A percentile compares a stretch with the other conserved stretches of the same genome.
These are phyloP conservation scores for Oligia strigilis DNA, from an alignment of 2,888 invertebrate species.

Conservation along the genomic window DNA sequence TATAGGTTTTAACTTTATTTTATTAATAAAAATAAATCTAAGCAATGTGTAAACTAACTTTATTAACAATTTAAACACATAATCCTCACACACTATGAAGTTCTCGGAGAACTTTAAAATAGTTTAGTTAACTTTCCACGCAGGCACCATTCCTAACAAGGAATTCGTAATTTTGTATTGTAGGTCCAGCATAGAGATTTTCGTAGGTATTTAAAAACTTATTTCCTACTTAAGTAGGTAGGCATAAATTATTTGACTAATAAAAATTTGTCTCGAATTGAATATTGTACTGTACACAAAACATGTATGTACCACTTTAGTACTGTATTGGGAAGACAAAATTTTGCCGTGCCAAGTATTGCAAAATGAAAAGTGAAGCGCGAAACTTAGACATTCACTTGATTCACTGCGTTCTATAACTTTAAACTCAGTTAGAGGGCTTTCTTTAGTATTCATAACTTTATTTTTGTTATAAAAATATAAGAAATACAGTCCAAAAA, in stretches of 20 bases:
- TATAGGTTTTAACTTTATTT: background rate
- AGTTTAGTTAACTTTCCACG: background rate
- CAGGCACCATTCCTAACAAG: background rate
- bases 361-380: slow-evolving; percentile 31
- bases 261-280: background rate
- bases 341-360: slow-evolving; percentile 18
- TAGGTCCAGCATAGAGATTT: background rate
- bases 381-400: slow-evolving; percentile 15
- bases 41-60: background rate
- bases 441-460: background rate
- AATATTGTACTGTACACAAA: background rate
- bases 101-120: background rate
- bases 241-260: background rate
- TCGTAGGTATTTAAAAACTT: too few relatives aligned
- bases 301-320: too few relatives aligned
- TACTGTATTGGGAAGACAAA: background rate
- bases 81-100: background rate
- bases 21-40: background rate
- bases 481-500: background rate
- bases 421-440: background rate
- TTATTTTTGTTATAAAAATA: slow-evolving; percentile 11
- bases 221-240: too few relatives aligned
- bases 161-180: background rate
- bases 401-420: background rate
- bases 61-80: background rate